A percentile compares a stretch with the other conserved stretches of the same genome.
Conservation (phyloP, 2,113 vertebrate species). For the Protobothrops mucrosquamatus region DNA sequence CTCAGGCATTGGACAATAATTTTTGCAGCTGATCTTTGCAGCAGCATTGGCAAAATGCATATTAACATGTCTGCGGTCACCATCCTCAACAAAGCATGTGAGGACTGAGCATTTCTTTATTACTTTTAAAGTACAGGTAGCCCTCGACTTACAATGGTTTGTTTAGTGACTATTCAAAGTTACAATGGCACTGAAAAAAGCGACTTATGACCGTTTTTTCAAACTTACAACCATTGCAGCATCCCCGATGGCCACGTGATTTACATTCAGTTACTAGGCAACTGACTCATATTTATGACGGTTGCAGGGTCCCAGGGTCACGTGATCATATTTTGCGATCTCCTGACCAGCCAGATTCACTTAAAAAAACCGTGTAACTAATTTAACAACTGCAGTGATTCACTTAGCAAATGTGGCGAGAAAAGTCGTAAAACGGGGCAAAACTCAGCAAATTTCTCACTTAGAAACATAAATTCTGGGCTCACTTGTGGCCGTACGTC, state of each 20-base stretch:
- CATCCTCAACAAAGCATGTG: not conserved
- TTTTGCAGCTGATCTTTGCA: not conserved
- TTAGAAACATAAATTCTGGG: not conserved
- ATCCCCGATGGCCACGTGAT: too few species aligned
- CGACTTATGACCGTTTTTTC: not conserved
- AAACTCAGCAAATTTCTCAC: not conserved
- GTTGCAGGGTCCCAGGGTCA: not conserved
- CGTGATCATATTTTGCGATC: not conserved
- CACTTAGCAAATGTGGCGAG: not conserved
- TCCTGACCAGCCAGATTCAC: not conserved
- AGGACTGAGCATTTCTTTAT: not conserved
- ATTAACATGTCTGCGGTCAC: not conserved
- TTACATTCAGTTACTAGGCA: too few species aligned
- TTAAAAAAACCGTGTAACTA: not conserved
- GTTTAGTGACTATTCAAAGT: not conserved
- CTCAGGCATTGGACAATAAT: not conserved
- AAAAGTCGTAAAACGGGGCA: not conserved
- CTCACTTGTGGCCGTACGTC: not conserved
- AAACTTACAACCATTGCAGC: not conserved
- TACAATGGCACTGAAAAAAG: not conserved
- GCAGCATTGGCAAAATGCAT: not conserved
- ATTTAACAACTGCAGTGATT: not conserved
- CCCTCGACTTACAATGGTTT: not conserved
- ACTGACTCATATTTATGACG: too few species aligned
- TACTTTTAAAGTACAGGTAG: not conserved